These are phyloP conservation scores for Calypte anna DNA, from an alignment of 2,113 vertebrate genomes.

Conservation along the genomic window DNA sequence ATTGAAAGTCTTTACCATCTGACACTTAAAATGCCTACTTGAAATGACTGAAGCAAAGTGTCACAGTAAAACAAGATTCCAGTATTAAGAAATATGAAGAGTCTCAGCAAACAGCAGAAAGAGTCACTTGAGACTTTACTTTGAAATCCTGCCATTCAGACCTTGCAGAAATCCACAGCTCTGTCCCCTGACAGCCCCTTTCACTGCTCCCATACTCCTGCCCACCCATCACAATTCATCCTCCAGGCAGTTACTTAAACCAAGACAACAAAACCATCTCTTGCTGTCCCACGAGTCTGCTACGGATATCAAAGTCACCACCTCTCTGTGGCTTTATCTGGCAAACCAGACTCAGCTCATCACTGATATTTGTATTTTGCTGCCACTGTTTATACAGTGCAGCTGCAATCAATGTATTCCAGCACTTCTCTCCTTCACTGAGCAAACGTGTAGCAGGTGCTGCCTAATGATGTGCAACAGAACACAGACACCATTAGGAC, in stretches of 20 bases:
- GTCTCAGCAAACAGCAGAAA: not conserved
- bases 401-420: not conserved
- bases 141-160: not conserved
- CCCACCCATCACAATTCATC: not conserved
- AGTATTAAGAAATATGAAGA: conserved; percentile 40
- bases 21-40: conserved; percentile 35
- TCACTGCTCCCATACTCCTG: not conserved
- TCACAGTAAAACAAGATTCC: conserved; percentile 47
- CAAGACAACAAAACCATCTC: not conserved
- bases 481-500: not conserved
- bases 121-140: not conserved
- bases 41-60: conserved; percentile 48
- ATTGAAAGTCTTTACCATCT: conserved; percentile 66
- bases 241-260: not conserved
- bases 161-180: not conserved
- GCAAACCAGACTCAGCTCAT: not conserved
- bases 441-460: not conserved
- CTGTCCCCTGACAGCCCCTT: not conserved
- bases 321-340: not conserved
- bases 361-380: not conserved
- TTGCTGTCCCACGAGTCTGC: not conserved
- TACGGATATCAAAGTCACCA: not conserved
- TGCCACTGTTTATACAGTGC: not conserved
- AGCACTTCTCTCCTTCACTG: not conserved
- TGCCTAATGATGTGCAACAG: not conserved